Percentiles rank a stretch among this genome's conserved stretches.
Evolutionary conservation across 2,888 invertebrate genomes (phyloP).

Genomic region (Apoda limacodes): DNA sequence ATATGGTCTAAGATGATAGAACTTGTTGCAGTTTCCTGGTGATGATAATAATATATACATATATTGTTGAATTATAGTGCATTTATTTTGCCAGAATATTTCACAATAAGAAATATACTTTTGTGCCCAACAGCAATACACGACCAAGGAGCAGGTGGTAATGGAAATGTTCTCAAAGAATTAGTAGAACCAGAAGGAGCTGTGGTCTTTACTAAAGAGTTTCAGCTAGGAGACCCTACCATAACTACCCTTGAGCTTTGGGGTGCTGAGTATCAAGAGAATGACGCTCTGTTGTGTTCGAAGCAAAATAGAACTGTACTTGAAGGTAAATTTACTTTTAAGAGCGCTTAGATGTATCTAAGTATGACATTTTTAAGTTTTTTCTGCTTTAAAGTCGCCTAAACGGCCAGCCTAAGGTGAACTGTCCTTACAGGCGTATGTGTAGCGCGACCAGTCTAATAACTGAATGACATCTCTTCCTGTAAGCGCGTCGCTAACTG

Average conservation of each 20-base stretch:
- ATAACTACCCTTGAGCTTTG: conserved; percentile 94
- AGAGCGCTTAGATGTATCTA: no score
- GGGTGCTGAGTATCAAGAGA: conserved; percentile 99
- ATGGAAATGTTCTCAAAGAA: conserved; percentile 97
- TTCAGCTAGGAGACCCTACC: conserved; percentile 94
- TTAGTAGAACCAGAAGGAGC: conserved; percentile 96
- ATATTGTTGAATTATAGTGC: conserved; percentile 2
- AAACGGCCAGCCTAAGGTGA: no score
- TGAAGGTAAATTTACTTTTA: conserved; percentile 47
- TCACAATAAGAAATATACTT: neutral
- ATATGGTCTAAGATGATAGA: no score
- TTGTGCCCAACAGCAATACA: conserved; percentile 83
- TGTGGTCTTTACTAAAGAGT: conserved; percentile 85
- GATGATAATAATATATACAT: conserved; percentile 1
- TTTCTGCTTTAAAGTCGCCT: no score
- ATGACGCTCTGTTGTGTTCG: conserved; percentile 87
- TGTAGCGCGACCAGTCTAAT: no score
- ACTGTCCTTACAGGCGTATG: no score
- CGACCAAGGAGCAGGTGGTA: conserved; percentile 99
- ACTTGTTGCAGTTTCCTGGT: neutral
- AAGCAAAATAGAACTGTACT: conserved; percentile 75
- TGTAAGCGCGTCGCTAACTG: no score
- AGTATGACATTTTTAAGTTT: no score
- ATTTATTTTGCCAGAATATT: no score
- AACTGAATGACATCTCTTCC: no score